Evolutionary conservation across 2,888 invertebrate genomes (phyloP), one percentile per base, ranked within the genome.

Genomic region (Girardia tigrina): DNA sequence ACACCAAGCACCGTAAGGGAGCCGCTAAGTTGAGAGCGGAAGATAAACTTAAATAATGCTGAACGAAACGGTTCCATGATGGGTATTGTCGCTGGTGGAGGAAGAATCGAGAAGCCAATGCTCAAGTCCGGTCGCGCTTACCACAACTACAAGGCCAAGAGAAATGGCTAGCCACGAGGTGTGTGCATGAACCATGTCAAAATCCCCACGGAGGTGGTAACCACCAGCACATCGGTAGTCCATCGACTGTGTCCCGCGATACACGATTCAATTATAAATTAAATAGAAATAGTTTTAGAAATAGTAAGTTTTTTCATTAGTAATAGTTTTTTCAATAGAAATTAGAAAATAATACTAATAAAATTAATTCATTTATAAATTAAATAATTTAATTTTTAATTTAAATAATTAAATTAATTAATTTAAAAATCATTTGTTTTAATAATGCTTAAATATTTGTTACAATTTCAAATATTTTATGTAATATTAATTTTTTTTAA

Each of bases 131-230:
- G 98, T 82, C 90, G 97, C 85, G 95, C 98, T 0, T 98, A 97
- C 86, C 94, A 94, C 87, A 99, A 99, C 86, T 99, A 95, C 88
- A 97, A 97, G 89, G 97, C 92, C 78, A 98, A 98, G 89, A 90
- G 98, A 85, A 98, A 98, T 88, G 94, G 95, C 90, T 98, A 98
- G 98, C 98, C 97, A 81, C 94, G 84, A 81, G 87, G 87, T 78
- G 90, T 98, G 88, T 98, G 98, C 94, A 98, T 99, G 85, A 98
- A 88, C 98, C 98, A 76, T 97, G 97, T 81, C 98, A 99, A 87
- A 98, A 98, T 97, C 98, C 98, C 83, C 97, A 98, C 83, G 98
- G 98, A 88, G 98, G 98, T 92, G 98, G 98, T 94, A 98, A 99
- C 89, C 98, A 98, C 88, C 98, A 99, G 88, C 98, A 99, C 86